Percentiles rank a stretch among this genome's conserved stretches.
Conservation (phyloP, 2,888 invertebrate species). For the Lamellibrachia satsuma region DNA sequence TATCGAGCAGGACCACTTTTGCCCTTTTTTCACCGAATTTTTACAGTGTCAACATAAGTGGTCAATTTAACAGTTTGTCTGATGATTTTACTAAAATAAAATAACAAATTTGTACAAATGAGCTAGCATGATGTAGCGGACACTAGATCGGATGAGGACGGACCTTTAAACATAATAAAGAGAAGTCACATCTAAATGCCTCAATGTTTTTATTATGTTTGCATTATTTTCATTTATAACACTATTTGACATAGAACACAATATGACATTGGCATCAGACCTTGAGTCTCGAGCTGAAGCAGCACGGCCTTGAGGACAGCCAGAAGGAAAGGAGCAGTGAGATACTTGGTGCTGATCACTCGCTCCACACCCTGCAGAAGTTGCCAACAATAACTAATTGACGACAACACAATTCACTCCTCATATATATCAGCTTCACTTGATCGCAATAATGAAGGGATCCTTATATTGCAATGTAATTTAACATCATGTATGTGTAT, state of each 20-base stretch:
- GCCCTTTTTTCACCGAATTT: no score
- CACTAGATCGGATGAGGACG: no score
- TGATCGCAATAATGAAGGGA: no score
- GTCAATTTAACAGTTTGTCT: no score
- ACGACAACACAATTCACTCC: neutral
- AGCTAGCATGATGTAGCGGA: no score
- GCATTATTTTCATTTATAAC: neutral
- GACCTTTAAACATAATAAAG: neutral
- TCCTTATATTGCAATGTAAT: no score
- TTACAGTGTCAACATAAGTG: no score
- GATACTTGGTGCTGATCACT: constrained; percentile 56
- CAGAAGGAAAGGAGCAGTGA: constrained; percentile 53
- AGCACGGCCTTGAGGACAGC: constrained; percentile 42
- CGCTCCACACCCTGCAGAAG: constrained; percentile 57
- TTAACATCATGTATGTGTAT: no score
- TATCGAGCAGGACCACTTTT: no score
- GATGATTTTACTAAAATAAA: no score
- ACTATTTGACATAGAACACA: neutral
- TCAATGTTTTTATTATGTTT: neutral
- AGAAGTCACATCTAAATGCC: neutral
- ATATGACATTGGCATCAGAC: constrained; percentile 24
- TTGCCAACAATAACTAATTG: neutral
- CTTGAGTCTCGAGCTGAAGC: constrained; percentile 44
- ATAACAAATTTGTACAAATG: no score
- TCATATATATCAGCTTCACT: no score